phyloP scores from a whole-genome alignment of 2,113 vertebrate genomes.

The Nerophis lumbriciformis region DNA sequence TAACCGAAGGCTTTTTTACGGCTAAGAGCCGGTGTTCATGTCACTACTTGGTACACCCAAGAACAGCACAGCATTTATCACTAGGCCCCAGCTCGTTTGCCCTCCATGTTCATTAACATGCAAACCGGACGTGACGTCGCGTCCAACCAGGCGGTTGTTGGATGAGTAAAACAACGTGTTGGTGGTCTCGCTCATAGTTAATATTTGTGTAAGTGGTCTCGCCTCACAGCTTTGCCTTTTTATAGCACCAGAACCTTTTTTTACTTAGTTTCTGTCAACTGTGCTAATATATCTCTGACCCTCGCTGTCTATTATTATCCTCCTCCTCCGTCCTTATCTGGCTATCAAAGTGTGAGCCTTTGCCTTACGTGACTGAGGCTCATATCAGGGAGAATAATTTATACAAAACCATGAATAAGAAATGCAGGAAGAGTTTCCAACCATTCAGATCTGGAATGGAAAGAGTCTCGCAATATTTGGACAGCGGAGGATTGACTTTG shows the following conservation, averaged over 20 bases:
- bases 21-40: too few relatives aligned
- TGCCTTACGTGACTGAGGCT: slow-evolving; percentile 75
- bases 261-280: slow-evolving; percentile 6
- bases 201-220: neutral
- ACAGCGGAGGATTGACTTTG: slow-evolving; percentile 63
- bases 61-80: too few relatives aligned
- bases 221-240: neutral
- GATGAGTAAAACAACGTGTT: neutral
- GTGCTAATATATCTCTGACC: slow-evolving; percentile 28
- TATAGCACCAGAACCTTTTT: neutral
- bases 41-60: too few relatives aligned
- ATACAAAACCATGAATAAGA: slow-evolving; percentile 72
- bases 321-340: slow-evolving; percentile 27
- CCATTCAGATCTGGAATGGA: slow-evolving; percentile 68
- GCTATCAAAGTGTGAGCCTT: slow-evolving; percentile 47
- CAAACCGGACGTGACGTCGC: too few relatives aligned
- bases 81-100: too few relatives aligned
- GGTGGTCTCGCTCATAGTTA: neutral
- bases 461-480: slow-evolving; percentile 74
- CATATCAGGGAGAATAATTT: slow-evolving; percentile 77
- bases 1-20: too few relatives aligned
- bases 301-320: slow-evolving; percentile 14
- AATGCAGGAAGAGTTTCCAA: slow-evolving; percentile 66
- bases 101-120: too few relatives aligned
- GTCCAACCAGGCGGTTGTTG: too few relatives aligned